phyloP scores from a whole-genome alignment of 2,113 vertebrate species.

The Poeciliopsis turrubarensis region DNA sequence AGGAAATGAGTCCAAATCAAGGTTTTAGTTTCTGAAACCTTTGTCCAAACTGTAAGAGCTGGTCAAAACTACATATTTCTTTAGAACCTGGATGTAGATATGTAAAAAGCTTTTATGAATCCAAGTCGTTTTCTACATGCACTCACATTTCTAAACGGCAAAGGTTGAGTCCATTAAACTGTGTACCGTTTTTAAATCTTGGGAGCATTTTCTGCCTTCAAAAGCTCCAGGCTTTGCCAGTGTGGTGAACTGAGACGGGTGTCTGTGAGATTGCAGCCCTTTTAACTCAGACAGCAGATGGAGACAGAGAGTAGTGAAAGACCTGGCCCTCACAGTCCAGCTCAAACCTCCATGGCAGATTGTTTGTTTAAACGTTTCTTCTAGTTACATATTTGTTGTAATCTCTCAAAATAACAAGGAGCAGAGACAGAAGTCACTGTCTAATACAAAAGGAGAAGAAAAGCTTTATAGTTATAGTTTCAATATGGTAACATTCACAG shows the following conservation, averaged over 20 bases:
- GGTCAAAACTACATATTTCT: too few species aligned
- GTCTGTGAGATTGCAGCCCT: background rate
- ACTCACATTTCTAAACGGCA: background rate
- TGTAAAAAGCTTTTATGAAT: too few species aligned
- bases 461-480: too few species aligned
- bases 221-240: background rate
- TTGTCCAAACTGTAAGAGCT: background rate
- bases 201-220: background rate
- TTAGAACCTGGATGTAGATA: too few species aligned
- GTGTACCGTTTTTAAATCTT: too few species aligned
- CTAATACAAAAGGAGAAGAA: background rate
- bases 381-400: background rate
- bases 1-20: too few species aligned
- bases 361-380: background rate
- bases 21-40: background rate
- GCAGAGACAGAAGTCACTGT: background rate
- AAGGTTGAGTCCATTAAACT: background rate
- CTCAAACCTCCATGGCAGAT: background rate
- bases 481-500: too few species aligned
- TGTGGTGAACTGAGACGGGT: background rate
- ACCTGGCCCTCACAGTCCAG: background rate
- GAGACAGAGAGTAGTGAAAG: slow-evolving; percentile 17
- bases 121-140: background rate
- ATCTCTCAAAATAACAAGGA: background rate
- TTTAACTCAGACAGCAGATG: slow-evolving; percentile 36